phyloP scores from a whole-genome alignment of 2,113 vertebrate species.

The Mobula hypostoma region DNA sequence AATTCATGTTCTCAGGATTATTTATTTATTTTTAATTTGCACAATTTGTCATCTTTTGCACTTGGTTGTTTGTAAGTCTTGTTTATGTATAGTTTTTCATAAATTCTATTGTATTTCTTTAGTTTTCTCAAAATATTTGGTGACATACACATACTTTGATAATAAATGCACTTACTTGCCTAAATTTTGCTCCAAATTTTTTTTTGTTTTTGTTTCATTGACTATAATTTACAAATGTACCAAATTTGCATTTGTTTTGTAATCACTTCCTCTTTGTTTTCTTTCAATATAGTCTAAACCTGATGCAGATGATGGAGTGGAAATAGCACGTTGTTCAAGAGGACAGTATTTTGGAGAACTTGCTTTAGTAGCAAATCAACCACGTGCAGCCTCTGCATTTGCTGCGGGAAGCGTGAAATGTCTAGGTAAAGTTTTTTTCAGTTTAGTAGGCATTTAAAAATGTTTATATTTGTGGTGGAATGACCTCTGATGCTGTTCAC shows the following conservation, averaged over 20 bases:
- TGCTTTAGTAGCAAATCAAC: slow-evolving; percentile 93
- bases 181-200: background rate
- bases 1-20: too few relatives aligned
- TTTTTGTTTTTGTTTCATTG: background rate
- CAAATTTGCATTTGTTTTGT: background rate
- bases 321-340: slow-evolving; percentile 82
- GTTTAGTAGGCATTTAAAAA: background rate
- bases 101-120: too few relatives aligned
- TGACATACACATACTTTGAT: too few relatives aligned
- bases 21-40: too few relatives aligned
- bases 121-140: too few relatives aligned
- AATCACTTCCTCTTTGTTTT: background rate
- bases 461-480: too few relatives aligned
- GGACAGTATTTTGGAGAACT: slow-evolving; percentile 97
- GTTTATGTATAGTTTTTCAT: too few relatives aligned
- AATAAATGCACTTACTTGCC: too few relatives aligned
- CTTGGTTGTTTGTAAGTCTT: too few relatives aligned
- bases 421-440: slow-evolving; percentile 66
- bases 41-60: too few relatives aligned
- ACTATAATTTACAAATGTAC: background rate
- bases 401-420: slow-evolving; percentile 92
- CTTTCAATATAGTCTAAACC: slow-evolving; percentile 53
- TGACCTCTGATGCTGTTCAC: background rate
- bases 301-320: slow-evolving; percentile 68
- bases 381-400: slow-evolving; percentile 92